Base-by-base conservation (phyloP, 2,797 vertebrate species). In the Calcarius lapponicus region DNA sequence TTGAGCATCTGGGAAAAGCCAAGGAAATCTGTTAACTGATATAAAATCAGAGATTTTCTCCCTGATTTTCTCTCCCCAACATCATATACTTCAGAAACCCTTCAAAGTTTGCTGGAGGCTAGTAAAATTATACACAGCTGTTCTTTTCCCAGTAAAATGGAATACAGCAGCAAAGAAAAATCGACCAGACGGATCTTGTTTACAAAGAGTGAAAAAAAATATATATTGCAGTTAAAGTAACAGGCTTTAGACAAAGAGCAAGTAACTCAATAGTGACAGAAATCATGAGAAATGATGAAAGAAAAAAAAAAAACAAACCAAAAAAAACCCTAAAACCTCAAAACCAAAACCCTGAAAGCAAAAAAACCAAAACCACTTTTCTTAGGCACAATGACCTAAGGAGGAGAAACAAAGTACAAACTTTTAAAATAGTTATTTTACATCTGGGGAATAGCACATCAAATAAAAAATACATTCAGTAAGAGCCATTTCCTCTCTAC, bases 391-490 rank as follows among this genome's bases (percentile, higher is more conserved):
- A 69, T 54, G 50, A 74, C 32, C 34, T 42, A 47, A 69, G 70
- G 48, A 90, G 31, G 7, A 34, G n/a, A 53, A 95, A 78, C 10
- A 13, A 58, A 82, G 56, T 42, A 70, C 31, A 78, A 74, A 93
- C 74, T 73, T 95, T 48, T 75, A 79, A 95, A 95, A 87, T 50
- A 87, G 67, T 88, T 90, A 88, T 92, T 95, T 94, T 89, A 19
- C 17, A 65, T 28, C 82, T 80, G 45, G 72, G 62, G 50, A 93
- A 86, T 60, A 66, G n/a, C 6, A 5, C 36, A 93, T 94, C 53
- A 94, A 91, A 93, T 65, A 87, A 95, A 93, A 91, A 45, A 50
- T 69, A 90, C 8, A 81, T 47, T 84, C 25, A 69, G 19, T 47
- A 87, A 38, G 28, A 85, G 24, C 45, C 50, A 51, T 91, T 95